A percentile compares a stretch with the other conserved stretches of the same genome.
phyloP scores from a whole-genome alignment of 2,113 vertebrate species.

The Clarias macrocephalus region DNA sequence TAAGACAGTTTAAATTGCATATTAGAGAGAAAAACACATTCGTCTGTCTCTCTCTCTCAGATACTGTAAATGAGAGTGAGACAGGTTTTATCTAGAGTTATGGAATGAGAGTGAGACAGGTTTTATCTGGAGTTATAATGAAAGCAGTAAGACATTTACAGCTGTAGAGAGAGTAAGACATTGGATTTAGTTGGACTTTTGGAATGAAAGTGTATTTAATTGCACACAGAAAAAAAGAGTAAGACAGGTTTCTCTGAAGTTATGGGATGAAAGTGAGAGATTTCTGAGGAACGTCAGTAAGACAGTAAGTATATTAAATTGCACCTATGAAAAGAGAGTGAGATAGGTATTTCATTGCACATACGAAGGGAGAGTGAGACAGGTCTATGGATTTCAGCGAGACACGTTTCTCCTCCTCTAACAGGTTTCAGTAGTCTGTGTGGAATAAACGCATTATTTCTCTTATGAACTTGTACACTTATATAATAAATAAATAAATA shows the following conservation, averaged over 20 bases:
- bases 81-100: background rate
- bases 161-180: background rate
- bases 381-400: background rate
- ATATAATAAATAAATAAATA: conserved; percentile 22
- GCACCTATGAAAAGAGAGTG: background rate
- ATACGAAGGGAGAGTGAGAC: background rate
- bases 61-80: background rate
- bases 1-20: too few species aligned
- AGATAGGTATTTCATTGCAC: background rate
- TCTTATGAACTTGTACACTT: conserved; percentile 33
- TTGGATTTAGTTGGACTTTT: background rate
- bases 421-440: background rate
- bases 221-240: background rate
- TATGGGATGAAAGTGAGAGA: background rate
- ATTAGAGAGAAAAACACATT: too few species aligned
- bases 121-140: background rate
- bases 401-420: background rate
- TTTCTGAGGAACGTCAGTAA: background rate
- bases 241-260: background rate
- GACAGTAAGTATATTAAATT: background rate
- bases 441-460: background rate
- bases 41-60: too few species aligned
- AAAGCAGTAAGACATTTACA: background rate
- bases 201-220: background rate
- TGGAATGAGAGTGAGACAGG: background rate